Evolutionary conservation across 2,797 vertebrate species (phyloP).

Genomic region (Leptoclinus maculatus): DNA sequence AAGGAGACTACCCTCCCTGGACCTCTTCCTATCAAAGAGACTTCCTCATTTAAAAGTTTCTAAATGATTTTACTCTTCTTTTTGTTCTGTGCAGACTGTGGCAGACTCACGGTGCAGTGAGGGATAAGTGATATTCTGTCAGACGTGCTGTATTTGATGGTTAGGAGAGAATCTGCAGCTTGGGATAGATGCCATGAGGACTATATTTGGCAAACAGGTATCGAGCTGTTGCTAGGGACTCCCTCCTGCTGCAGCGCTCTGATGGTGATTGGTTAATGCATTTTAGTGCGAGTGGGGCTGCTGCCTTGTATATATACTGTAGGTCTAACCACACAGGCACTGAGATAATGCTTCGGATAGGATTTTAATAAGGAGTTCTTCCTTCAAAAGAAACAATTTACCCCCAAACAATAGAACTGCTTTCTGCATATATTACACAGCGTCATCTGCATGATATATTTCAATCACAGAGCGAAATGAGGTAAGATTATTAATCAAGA

Average conservation of each 20-base stretch:
- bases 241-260: slow-evolving; percentile 17
- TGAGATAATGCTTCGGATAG: slow-evolving; percentile 52
- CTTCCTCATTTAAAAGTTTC: slow-evolving; percentile 56
- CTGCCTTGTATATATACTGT: slow-evolving; percentile 36
- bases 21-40: slow-evolving; percentile 60
- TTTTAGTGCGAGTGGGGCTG: slow-evolving; percentile 23
- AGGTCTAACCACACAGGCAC: slow-evolving; percentile 38
- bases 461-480: slow-evolving; percentile 73
- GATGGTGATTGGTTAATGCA: slow-evolving; percentile 47
- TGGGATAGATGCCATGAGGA: slow-evolving; percentile 33
- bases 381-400: slow-evolving; percentile 75
- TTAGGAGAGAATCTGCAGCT: slow-evolving; percentile 13
- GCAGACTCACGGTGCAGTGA: background rate
- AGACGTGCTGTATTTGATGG: slow-evolving; percentile 24
- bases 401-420: slow-evolving; percentile 67
- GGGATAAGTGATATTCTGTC: slow-evolving; percentile 22
- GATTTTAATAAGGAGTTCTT: slow-evolving; percentile 69
- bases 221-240: slow-evolving; percentile 63
- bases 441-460: slow-evolving; percentile 63
- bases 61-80: slow-evolving; percentile 48
- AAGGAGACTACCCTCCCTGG: slow-evolving; percentile 44
- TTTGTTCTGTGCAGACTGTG: slow-evolving; percentile 5
- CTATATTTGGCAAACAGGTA: slow-evolving; percentile 55
- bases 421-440: slow-evolving; percentile 56
- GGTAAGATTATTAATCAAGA: slow-evolving; percentile 80